Base-by-base conservation (phyloP, 2,797 vertebrate genomes). In the Neosilurus mollespiculum region DNA sequence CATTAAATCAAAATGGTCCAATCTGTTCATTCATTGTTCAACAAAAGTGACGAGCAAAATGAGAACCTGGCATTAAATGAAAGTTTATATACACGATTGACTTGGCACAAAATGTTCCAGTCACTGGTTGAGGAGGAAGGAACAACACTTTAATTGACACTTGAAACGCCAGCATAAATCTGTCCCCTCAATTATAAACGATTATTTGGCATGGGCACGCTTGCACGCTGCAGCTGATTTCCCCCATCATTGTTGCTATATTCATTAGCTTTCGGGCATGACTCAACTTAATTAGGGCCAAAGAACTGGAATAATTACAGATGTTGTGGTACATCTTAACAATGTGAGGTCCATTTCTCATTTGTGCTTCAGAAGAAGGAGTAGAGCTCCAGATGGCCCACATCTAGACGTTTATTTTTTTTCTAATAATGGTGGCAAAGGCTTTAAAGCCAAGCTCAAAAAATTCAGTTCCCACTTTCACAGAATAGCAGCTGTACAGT, bases 271-370 rank as follows among this genome's bases (percentile, higher is more conserved):
- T 80, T 82, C 82, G 75, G 86, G 85, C 82, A 82, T 80, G 77
- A 86, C 73, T 88, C 80, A 37, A 86, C 83, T 86, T 88, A 87
- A 87, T 88, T 83, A 89, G 73, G 84, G 69, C 78, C 81, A 81
- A 66, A 80, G 77, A 87, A 83, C 59, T 24, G 53, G 76, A 88
- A 86, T 84, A 78, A 84, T 83, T 84, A 73, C 85, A 72, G 82
- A 86, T 84, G 82, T 62, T 83, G 73, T 20, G 24, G 80, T 78
- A 84, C 61, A 86, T 76, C 87, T 81, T 79, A 83, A 79, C 83
- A 83, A 86, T 79, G 58, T 22, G 37, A 83, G 59, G 65, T 24
- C 65, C 69, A 64, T 53, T 80, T 81, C 77, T 81, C 22, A 75
- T 85, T 86, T 83, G 84, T 37, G 78, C 77, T 81, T 56, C 43